Evolutionary conservation across 2,888 invertebrate species (phyloP).

Genomic region (Hydrotaea cyrtoneurina): DNA sequence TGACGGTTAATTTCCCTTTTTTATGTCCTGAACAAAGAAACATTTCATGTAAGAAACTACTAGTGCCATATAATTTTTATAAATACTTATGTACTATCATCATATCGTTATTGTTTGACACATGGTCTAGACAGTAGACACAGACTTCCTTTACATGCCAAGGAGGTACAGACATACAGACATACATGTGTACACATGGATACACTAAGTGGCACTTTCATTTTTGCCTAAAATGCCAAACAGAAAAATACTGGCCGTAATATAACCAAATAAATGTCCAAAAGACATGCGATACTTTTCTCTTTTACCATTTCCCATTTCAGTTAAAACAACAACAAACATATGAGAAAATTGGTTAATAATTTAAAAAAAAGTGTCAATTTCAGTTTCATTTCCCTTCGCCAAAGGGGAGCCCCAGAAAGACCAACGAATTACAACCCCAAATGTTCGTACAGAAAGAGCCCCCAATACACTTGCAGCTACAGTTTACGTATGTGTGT

Average conservation of each 20-base stretch:
- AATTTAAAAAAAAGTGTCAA: background rate
- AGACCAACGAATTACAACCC: background rate
- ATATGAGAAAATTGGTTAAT: background rate
- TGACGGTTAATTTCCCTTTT: too few species aligned
- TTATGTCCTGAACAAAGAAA: too few species aligned
- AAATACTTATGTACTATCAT: background rate
- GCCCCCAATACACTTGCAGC: background rate
- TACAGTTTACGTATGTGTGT: background rate
- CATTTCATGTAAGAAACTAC: too few species aligned
- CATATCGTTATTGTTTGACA: background rate
- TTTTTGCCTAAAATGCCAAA: background rate
- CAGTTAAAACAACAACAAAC: background rate
- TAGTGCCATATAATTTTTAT: background rate
- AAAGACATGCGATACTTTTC: background rate
- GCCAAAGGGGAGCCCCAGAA: background rate
- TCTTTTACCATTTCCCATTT: too few species aligned
- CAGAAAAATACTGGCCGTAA: background rate
- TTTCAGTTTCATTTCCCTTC: background rate
- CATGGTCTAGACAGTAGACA: slow-evolving; percentile 57
- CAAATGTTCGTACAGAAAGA: background rate
- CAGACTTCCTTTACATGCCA: slow-evolving; percentile 18
- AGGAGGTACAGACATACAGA: too few species aligned
- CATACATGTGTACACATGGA: background rate
- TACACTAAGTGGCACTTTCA: background rate
- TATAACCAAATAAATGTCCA: background rate